Base-by-base conservation (phyloP, 37 sponge, comb jelly and placozoan genomes). In the Eunapius fragilis region DNA sequence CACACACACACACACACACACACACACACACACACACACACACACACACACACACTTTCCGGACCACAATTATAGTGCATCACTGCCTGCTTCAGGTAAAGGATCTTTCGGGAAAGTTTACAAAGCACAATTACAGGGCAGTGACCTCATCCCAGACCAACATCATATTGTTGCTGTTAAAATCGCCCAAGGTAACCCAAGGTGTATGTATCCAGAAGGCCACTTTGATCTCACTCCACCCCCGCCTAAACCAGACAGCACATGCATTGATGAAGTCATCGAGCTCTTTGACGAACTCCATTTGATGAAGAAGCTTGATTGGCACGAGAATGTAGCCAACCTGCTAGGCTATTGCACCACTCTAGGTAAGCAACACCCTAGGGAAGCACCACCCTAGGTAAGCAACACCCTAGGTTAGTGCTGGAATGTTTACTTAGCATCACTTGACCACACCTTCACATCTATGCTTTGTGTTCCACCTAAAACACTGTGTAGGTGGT, bases 131-230 rank as follows among this genome's bases (percentile, higher is more conserved):
- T 83, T 78, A 48, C 30, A 31, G 23, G 78, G 72, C 19, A 82
- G 77, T 24, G 34, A 36, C 26, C 83, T 83, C 37, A 58, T 17
- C 58, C 14, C 58, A 2, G 22, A 58, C 19, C 27, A 75, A 3
- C 50, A 70, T 37, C 77, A 82, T 37, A 75, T 77, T 68, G 89
- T 88, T n/a, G 89, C 89, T 37, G 83, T 88, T 47, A 88, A 88
- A 41, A 85, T 75, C 3, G 47, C 70, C 17, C 58, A 17, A 58
- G 58, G 58, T 58, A 58, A 34, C 13, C 25, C 31, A 34, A 11
- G 58, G 58, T 17, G 14, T 58, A 2, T 58, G 22, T 17, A 58
- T 9, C 41, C 6, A n/a, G n/a, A 41, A 41, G 41, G 41, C 14
- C 58, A 3, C 41, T 6, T 6, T 6, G 6, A 3, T 6, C 41